A percentile compares a stretch with the other conserved stretches of the same genome.
phyloP scores from a whole-genome alignment of 2,797 vertebrate genomes.

The Dryobates pubescens region DNA sequence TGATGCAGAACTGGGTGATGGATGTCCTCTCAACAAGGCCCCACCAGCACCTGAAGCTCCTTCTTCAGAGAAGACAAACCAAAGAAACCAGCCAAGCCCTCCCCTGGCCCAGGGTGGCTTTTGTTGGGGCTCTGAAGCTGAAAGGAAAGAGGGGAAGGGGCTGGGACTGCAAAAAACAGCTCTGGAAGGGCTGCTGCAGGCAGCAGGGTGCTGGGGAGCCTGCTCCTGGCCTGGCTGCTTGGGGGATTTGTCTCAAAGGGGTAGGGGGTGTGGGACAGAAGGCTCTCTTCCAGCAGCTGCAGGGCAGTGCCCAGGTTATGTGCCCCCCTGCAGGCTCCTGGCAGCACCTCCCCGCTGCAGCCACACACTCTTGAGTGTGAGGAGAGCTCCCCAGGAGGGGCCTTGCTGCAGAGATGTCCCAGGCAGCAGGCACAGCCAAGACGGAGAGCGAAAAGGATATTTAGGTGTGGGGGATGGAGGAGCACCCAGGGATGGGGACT shows the following conservation, averaged over 20 bases:
- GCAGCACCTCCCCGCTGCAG: not conserved
- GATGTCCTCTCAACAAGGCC: not conserved
- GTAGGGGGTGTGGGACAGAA: not conserved
- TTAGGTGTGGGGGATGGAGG: not conserved
- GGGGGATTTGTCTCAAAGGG: not conserved
- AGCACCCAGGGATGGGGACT: not conserved
- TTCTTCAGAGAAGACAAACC: not conserved
- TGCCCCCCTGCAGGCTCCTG: not conserved
- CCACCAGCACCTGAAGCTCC: not conserved
- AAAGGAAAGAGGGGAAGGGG: not conserved
- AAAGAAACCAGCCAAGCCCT: too few relatives aligned
- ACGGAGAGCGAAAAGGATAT: not conserved
- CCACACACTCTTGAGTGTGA: accelerated
- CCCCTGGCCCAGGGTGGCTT: not conserved
- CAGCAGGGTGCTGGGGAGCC: not conserved
- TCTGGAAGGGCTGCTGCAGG: not conserved
- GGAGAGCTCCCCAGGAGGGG: accelerated
- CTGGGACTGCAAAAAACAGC: not conserved
- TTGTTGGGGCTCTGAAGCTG: not conserved
- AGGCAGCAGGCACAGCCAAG: not conserved
- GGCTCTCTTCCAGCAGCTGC: not conserved
- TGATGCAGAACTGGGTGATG: not conserved
- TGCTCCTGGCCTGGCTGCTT: not conserved
- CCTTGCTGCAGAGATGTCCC: not conserved
- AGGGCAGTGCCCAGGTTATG: accelerated